Conservation (phyloP, 2,888 invertebrate species). For the Nebria salina region DNA sequence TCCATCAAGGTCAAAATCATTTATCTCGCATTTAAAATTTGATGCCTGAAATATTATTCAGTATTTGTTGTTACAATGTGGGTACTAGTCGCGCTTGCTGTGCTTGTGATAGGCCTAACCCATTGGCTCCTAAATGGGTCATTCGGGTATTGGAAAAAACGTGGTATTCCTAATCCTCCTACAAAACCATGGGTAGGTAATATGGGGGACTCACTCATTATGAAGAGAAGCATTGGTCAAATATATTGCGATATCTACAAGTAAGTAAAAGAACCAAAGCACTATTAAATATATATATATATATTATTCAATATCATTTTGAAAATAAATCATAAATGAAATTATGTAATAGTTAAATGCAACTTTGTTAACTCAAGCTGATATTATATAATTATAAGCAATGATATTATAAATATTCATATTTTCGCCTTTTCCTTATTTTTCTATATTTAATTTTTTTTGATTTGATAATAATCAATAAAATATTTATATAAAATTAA, state of each 20-base stretch:
- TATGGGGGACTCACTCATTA: slow-evolving; percentile 51
- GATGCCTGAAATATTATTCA: background rate
- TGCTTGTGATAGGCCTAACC: slow-evolving; percentile 9
- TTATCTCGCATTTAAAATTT: background rate
- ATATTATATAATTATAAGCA: no score
- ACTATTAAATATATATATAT: no score
- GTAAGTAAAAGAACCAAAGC: slow-evolving; percentile 50
- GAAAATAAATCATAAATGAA: no score
- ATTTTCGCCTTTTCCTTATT: no score
- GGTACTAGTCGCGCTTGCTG: slow-evolving; percentile 21
- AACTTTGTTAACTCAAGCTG: no score
- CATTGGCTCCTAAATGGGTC: slow-evolving; percentile 31
- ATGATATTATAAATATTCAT: no score
- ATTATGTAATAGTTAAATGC: no score
- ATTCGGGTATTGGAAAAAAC: slow-evolving; percentile 52
- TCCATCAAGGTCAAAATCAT: slow-evolving; percentile 2
- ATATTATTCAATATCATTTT: no score
- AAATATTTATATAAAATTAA: no score
- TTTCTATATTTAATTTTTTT: no score
- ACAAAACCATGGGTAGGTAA: slow-evolving; percentile 53
- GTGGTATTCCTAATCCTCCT: slow-evolving; percentile 52
- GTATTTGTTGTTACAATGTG: background rate
- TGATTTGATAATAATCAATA: no score
- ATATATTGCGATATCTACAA: slow-evolving; percentile 54
- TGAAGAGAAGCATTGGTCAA: slow-evolving; percentile 52